Evolutionary conservation across 1,140 invertebrate species (phyloP).

Genomic region (Philaenus spumarius): DNA sequence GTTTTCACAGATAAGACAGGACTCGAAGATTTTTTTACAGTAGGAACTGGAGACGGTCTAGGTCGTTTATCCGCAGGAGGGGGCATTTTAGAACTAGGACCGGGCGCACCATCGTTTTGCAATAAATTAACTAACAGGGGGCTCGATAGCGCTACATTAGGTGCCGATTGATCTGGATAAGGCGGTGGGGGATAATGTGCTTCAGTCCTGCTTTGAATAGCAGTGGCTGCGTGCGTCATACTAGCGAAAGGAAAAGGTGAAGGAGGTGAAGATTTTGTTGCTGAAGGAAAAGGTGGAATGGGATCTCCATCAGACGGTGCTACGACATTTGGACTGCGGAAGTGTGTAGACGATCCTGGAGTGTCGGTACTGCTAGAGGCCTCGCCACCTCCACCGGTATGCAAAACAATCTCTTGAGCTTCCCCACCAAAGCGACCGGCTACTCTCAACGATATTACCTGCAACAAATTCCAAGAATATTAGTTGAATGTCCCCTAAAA

Average conservation of each 20-base stretch:
- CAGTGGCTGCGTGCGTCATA: conserved; percentile 76
- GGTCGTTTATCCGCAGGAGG: conserved; percentile 41
- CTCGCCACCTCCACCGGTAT: conserved; percentile 44
- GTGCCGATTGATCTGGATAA: conserved; percentile 37
- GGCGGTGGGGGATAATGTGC: conserved; percentile 41
- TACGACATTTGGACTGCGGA: conserved; percentile 76
- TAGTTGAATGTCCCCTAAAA: too few relatives aligned
- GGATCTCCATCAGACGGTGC: conserved; percentile 49
- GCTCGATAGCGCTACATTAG: conserved; percentile 65
- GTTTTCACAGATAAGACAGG: background rate
- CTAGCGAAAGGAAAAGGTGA: conserved; percentile 75
- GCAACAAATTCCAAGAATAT: background rate
- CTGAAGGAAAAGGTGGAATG: conserved; percentile 43
- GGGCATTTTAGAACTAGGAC: conserved; percentile 35
- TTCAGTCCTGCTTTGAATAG: conserved; percentile 43
- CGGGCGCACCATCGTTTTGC: conserved; percentile 66
- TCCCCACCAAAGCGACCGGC: conserved; percentile 63
- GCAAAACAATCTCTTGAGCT: conserved; percentile 68
- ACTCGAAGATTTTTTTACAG: conserved; percentile 37
- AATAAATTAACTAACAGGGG: conserved; percentile 86
- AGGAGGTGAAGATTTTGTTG: conserved; percentile 10
- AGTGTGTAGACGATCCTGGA: conserved; percentile 40
- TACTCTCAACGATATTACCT: conserved; percentile 80
- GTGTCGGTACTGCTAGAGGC: conserved; percentile 42
- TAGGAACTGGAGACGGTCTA: conserved; percentile 38